These are phyloP conservation scores for Sycophila texana DNA, from an alignment of 2,888 invertebrate genomes.

Conservation along the genomic window DNA sequence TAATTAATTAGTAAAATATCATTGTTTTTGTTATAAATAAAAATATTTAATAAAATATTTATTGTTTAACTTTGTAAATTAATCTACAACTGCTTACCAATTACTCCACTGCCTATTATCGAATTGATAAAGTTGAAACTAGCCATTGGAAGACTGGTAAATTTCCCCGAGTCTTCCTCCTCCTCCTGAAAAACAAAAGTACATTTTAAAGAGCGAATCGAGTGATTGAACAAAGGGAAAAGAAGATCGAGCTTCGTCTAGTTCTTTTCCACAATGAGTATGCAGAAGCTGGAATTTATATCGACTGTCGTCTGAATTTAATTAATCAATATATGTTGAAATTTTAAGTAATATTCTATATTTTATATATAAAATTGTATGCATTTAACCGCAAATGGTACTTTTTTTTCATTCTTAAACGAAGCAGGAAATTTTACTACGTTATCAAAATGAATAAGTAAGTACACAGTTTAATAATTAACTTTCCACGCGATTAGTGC, in stretches of 20 bases:
- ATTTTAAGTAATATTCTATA: not conserved
- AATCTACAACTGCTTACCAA: conserved; percentile 78
- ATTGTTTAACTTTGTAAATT: not conserved
- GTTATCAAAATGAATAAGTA: not conserved
- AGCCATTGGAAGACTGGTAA: conserved; percentile 84
- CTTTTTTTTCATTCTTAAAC: not conserved
- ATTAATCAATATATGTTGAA: not conserved
- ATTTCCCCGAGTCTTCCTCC: conserved; percentile 79
- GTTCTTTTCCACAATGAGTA: too few species aligned
- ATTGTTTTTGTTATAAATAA: not conserved
- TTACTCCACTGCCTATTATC: conserved; percentile 91
- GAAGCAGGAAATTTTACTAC: not conserved
- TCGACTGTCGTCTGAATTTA: too few species aligned
- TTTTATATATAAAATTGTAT: not conserved
- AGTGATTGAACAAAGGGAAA: too few species aligned
- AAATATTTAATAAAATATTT: not conserved
- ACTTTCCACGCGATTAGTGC: not conserved
- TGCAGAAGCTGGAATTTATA: too few species aligned
- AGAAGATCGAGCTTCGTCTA: not conserved
- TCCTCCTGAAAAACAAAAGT: conserved; percentile 63
- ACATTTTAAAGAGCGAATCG: not conserved
- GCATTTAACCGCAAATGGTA: not conserved
- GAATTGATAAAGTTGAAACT: conserved; percentile 93
- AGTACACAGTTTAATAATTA: too few species aligned
- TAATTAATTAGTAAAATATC: not conserved